Evolutionary conservation across 2,113 vertebrate species (phyloP).

Genomic region (Camarhynchus parvulus): DNA sequence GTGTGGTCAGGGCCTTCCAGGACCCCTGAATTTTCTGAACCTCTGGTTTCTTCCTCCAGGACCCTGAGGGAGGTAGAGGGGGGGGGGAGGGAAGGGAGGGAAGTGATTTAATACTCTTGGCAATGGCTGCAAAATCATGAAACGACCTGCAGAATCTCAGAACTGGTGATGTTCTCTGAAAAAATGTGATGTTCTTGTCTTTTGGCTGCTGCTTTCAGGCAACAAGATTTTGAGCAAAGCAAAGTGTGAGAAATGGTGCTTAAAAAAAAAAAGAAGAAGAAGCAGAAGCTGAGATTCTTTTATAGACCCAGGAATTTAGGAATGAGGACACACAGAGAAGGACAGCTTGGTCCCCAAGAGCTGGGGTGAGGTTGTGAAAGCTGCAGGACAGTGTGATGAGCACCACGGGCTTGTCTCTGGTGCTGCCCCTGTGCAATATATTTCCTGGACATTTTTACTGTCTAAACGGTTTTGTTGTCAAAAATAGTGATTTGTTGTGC

Average conservation of each 20-base stretch:
- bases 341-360: background rate
- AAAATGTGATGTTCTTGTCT: background rate
- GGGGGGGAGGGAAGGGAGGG: background rate
- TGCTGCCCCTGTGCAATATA: background rate
- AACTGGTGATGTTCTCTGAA: background rate
- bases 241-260: background rate
- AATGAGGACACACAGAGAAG: background rate
- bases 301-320: background rate
- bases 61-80: background rate
- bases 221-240: background rate
- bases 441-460: background rate
- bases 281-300: background rate
- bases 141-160: background rate
- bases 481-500: background rate
- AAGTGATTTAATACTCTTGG: slow-evolving; percentile 35
- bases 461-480: background rate
- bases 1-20: background rate
- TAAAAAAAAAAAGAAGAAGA: background rate
- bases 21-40: background rate
- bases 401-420: background rate
- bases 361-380: background rate
- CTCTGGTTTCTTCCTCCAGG: background rate
- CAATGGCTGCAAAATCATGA: background rate
- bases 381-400: background rate
- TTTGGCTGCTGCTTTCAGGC: slow-evolving; percentile 26